These are phyloP conservation scores for Pachycephus smyrnensis DNA, from an alignment of 2,888 invertebrate species.

Conservation along the genomic window DNA sequence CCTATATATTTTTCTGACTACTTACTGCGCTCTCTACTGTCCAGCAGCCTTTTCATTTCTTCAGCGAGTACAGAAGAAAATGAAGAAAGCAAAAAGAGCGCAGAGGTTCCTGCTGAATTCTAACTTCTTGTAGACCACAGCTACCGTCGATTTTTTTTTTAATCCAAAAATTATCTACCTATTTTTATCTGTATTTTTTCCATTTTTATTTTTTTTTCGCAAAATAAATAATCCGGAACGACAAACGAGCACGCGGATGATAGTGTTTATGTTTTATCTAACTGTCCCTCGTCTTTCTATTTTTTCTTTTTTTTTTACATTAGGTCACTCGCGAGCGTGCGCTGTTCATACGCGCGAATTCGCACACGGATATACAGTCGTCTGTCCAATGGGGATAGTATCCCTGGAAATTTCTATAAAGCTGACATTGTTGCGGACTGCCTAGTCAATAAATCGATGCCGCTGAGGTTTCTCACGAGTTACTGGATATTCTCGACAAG, in stretches of 20 bases:
- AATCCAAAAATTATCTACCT: not conserved
- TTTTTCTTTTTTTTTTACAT: not conserved
- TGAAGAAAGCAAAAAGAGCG: not conserved
- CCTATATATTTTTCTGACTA: not conserved
- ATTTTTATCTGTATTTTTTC: not conserved
- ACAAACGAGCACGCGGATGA: not conserved
- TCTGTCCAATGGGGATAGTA: not conserved
- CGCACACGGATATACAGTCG: not conserved
- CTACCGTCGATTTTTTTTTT: not conserved
- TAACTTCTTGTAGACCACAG: not conserved
- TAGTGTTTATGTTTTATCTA: not conserved
- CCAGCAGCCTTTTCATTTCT: not conserved
- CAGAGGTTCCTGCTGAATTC: not conserved
- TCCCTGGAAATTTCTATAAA: not conserved
- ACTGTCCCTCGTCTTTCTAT: not conserved
- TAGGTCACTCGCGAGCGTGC: not conserved
- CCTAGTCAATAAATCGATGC: not conserved
- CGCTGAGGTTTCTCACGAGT: not conserved
- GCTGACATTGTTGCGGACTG: not conserved
- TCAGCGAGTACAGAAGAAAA: not conserved
- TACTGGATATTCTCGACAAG: not conserved
- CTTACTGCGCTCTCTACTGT: not conserved
- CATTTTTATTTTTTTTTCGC: not conserved
- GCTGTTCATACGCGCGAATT: not conserved
- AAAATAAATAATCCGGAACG: not conserved